Percentiles rank a stretch among this genome's conserved stretches.
Evolutionary conservation across 2,888 invertebrate genomes (phyloP).

Genomic region (Aporophyla lueneburgensis): DNA sequence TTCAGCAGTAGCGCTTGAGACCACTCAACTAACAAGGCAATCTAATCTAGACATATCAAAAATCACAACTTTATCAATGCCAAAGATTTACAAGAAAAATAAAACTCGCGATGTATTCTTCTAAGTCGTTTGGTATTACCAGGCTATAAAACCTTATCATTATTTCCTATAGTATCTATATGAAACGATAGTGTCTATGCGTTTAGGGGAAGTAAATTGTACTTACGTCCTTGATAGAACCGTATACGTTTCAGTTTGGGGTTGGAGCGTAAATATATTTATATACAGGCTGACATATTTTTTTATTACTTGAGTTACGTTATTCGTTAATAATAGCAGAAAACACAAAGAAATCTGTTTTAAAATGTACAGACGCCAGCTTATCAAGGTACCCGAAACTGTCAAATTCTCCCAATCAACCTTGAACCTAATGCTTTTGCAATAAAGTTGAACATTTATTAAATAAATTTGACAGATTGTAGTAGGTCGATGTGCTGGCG

Average conservation of each 20-base stretch:
- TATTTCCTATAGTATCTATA: slow-evolving; percentile 53
- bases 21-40: background rate
- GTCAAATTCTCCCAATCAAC: too few relatives aligned
- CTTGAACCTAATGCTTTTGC: too few relatives aligned
- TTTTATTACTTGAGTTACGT: background rate
- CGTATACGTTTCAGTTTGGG: slow-evolving; percentile 64
- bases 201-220: slow-evolving; percentile 64
- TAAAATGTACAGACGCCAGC: too few relatives aligned
- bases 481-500: too few relatives aligned
- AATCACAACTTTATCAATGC: background rate
- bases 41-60: background rate
- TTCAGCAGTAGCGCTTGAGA: background rate
- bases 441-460: too few relatives aligned
- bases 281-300: slow-evolving; percentile 44
- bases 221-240: slow-evolving; percentile 70
- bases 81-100: background rate
- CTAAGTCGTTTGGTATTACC: slow-evolving; percentile 1
- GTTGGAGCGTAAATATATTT: slow-evolving; percentile 58
- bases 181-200: slow-evolving; percentile 56
- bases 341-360: background rate
- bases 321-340: background rate
- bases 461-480: too few relatives aligned
- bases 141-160: slow-evolving; percentile 53
- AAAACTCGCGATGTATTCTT: background rate
- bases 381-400: too few relatives aligned